These are phyloP conservation scores for Prionailurus viverrinus DNA, from an alignment of 2,113 vertebrate genomes.

Conservation along the genomic window DNA sequence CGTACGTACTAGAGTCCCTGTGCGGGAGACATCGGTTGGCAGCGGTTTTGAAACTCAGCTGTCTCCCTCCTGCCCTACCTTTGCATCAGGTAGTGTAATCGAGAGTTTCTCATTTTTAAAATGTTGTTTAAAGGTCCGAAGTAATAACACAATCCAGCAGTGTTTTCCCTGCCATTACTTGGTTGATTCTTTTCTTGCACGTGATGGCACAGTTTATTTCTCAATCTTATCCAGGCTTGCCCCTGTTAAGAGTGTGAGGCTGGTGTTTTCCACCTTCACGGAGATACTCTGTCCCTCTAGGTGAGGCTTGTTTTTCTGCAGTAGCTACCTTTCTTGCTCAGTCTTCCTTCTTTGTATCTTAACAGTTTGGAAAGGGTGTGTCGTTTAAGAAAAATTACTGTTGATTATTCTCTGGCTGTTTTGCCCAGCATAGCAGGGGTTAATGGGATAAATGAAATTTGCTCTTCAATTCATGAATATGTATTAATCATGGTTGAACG, in stretches of 20 bases:
- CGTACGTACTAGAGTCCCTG: conserved; percentile 81
- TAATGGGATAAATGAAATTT: conserved; percentile 30
- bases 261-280: rapidly evolving
- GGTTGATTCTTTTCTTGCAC: background rate
- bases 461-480: background rate
- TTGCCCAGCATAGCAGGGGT: background rate
- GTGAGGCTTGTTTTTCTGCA: background rate
- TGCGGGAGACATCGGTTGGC: conserved; percentile 82
- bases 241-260: background rate
- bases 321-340: background rate
- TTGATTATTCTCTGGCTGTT: background rate
- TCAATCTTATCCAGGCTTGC: background rate
- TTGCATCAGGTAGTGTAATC: background rate
- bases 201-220: background rate
- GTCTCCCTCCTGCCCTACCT: conserved; percentile 28
- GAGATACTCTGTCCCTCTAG: background rate
- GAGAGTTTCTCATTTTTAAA: conserved; percentile 19
- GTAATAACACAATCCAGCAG: background rate
- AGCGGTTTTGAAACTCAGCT: conserved; percentile 83
- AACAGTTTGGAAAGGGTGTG: background rate
- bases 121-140: background rate
- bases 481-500: background rate
- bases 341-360: background rate
- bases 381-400: background rate
- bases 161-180: background rate